A percentile compares a stretch with the other conserved stretches of the same genome.
These are phyloP conservation scores for Crepidodera aurea DNA, from an alignment of 2,888 invertebrate genomes.

Conservation along the genomic window DNA sequence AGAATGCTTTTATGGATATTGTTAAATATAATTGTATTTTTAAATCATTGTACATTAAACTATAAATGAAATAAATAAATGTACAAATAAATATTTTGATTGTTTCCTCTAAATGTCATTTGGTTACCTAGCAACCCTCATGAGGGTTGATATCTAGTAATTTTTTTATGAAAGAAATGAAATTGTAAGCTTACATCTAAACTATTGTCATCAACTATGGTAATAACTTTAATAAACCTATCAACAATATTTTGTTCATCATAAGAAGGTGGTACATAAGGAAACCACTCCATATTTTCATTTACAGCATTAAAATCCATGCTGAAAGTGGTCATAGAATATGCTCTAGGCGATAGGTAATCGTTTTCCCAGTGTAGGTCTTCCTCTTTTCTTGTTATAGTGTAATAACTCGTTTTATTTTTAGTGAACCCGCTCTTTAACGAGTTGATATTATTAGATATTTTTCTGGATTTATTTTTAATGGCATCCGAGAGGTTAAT, in stretches of 20 bases:
- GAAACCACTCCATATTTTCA: constrained; percentile 61
- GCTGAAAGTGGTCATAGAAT: constrained; percentile 59
- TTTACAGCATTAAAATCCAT: constrained; percentile 67
- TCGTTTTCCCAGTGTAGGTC: constrained; percentile 57
- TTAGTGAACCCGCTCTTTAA: constrained; percentile 56
- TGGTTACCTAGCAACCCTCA: too few species aligned
- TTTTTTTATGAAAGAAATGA: too few species aligned
- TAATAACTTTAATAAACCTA: constrained; percentile 66
- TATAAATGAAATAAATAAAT: too few species aligned
- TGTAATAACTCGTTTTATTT: constrained; percentile 56
- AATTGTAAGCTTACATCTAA: constrained; percentile 48
- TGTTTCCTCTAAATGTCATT: too few species aligned
- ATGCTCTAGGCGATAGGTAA: constrained; percentile 67
- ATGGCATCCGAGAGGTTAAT: constrained; percentile 59
- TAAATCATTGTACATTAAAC: too few species aligned
- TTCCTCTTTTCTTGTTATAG: constrained; percentile 53
- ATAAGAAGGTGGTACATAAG: constrained; percentile 60
- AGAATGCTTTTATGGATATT: too few species aligned
- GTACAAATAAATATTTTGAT: too few species aligned
- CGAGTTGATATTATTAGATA: constrained; percentile 56
- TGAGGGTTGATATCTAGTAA: too few species aligned
- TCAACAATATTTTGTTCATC: constrained; percentile 67
- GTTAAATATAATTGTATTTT: too few species aligned
- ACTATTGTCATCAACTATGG: constrained; percentile 61
- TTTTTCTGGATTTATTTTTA: constrained; percentile 56